Evolutionary conservation across 2,888 invertebrate species (phyloP), one percentile per base, ranked within the genome.

Genomic region (Drosophila melanocephala): DNA sequence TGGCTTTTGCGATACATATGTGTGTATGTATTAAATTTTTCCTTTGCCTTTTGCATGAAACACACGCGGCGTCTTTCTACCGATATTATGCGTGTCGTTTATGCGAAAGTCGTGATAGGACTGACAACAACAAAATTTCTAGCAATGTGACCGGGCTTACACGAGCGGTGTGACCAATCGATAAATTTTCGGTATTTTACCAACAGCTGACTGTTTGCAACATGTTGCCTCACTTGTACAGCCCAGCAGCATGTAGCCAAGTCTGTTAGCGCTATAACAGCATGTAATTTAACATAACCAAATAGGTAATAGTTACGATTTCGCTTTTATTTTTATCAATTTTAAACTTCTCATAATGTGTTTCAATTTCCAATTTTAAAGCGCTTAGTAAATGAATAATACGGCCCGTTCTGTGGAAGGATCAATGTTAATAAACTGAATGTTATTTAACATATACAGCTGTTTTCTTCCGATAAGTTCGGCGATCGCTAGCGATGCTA

Each of bases 11-110:
- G 42, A 79, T 72, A 66, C 73, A 77, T 75, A 62, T 72, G 67
- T 72, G 44, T 68, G 72, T 81, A 64, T 80, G 73, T 69, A 72
- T 62, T 71, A 67, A 59, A 53, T 71, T 60, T 76, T 75, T 63
- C 68, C 59, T 71, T 70, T 79, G 79, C 63, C 75, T 79, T 80
- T 80, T 83, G 79, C 79, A 79, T 74, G 61, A 79, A 75, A 81
- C 82, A 84, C 82, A 83, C 82, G 82, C 82, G 82, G 82, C 82
- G 82, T 75, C 83, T 81, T 68, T 70, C 55, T 72, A 75, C 83
- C 79, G 79, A 66, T 64, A 67, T 64, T 52, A 72, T 83, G 83
- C 82, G 81, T 80, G 83, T 75, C 83, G 83, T 83, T 83, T 68
- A 74, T 80, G 83, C 80, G 83, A 80, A 80, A 80, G 83, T 80